Evolutionary conservation across 2,797 vertebrate species (phyloP), one percentile per base, ranked within the genome.

Genomic region (Thalassophryne amazonica): DNA sequence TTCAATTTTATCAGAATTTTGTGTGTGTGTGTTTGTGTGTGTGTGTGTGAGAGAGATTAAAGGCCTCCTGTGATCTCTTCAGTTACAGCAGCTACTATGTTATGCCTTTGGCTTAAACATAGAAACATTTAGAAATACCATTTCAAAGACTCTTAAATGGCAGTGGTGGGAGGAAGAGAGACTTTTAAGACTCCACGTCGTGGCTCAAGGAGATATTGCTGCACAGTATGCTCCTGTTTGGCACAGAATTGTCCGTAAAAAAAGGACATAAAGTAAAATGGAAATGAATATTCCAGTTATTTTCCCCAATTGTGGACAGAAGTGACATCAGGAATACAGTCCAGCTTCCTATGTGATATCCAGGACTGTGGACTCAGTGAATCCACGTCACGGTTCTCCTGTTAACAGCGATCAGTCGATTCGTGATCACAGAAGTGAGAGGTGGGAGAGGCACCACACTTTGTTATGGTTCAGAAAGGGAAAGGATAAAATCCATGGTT

Each of bases 241-340:
- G 42, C 33, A 31, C 6, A 13, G 19, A 17, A 19, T 34, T 9
- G 27, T 21, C 40, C 25, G 32, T 20, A 49, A 31, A 1, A 3
- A 21, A 45, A 25, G 18, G 20, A 53, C 33, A 57, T 53, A 39
- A 53, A 33, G 49, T 20, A 32, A 41, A 43, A 49, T 24, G 35
- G 31, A 50, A 63, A 71, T 50, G 4, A 60, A 50, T 49, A 66
- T 60, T 32, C 21, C 60, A 53, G 54, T 29, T 48, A 41, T 54
- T 58, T 34, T 50, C 20, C 34, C 70, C 56, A 43, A 64, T 46
- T 29, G 23, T 33, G 12, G 11, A 55, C 19, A 41, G 39, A 59
- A 22, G 36, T 66, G 61, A 52, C 43, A 49, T 30, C 28, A 19
- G 43, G 29, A 6, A 27, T 20, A 28, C 14, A n/a, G 8, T 39